These are phyloP conservation scores for Cyclopterus lumpus DNA, from an alignment of 2,797 vertebrate species.

Conservation along the genomic window DNA sequence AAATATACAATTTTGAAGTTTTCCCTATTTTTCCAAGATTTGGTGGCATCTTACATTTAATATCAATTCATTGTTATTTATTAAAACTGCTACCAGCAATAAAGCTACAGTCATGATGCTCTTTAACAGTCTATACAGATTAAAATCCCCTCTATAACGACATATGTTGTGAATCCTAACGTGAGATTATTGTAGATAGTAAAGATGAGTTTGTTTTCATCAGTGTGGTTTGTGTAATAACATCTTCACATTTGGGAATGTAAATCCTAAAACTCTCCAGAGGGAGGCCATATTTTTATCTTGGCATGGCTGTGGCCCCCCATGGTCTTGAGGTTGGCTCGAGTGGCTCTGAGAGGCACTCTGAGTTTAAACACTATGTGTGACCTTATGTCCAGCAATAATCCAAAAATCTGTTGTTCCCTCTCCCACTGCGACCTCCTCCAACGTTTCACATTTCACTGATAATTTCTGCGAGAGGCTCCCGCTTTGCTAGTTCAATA, in stretches of 20 bases:
- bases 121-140: constrained; percentile 54
- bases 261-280: constrained; percentile 38
- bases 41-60: background rate
- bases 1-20: background rate
- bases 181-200: constrained; percentile 12
- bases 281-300: constrained; percentile 39
- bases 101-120: constrained; percentile 27
- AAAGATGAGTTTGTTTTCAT: constrained; percentile 33
- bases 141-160: constrained; percentile 26
- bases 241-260: constrained; percentile 32
- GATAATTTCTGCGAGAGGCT: constrained; percentile 56
- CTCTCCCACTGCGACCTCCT: constrained; percentile 62
- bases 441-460: constrained; percentile 59
- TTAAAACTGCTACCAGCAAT: background rate
- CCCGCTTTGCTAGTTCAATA: constrained; percentile 43
- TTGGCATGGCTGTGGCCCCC: constrained; percentile 43
- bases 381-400: constrained; percentile 76
- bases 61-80: background rate
- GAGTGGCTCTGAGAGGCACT: constrained; percentile 49
- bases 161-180: constrained; percentile 39
- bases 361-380: constrained; percentile 61
- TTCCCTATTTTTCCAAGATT: background rate
- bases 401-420: constrained; percentile 72
- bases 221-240: constrained; percentile 9
- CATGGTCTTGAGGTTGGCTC: constrained; percentile 50